Evolutionary conservation across 2,797 vertebrate species (phyloP).

Genomic region (Anguilla obscura): DNA sequence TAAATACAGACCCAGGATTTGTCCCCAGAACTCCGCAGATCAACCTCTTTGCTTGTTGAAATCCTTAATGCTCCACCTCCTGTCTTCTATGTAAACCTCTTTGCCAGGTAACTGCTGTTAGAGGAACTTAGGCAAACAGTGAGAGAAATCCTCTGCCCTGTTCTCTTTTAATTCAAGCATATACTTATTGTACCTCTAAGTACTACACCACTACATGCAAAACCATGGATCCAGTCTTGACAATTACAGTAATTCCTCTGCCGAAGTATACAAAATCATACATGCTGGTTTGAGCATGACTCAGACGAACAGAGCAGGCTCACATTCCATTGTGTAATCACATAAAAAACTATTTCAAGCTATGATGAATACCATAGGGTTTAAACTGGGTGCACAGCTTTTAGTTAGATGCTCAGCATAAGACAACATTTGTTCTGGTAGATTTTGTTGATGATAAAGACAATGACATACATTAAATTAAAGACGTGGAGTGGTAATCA

Average conservation of each 20-base stretch:
- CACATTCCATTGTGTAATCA: not conserved
- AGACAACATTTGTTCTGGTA: not conserved
- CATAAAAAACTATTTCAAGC: not conserved
- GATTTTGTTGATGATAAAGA: not conserved
- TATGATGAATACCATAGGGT: not conserved
- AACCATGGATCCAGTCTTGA: not conserved
- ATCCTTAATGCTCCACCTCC: not conserved
- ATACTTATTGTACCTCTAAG: not conserved
- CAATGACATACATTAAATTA: too few species aligned
- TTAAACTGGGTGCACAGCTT: not conserved
- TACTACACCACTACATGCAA: not conserved
- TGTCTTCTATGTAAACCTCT: not conserved
- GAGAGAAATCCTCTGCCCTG: not conserved
- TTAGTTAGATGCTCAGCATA: not conserved
- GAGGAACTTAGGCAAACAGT: not conserved
- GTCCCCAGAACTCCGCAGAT: not conserved
- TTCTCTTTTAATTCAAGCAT: not conserved
- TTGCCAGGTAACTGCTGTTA: not conserved
- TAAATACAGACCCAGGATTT: not conserved
- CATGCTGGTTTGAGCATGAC: not conserved
- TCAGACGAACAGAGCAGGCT: not conserved
- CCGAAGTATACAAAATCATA: not conserved
- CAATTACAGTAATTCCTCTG: not conserved
- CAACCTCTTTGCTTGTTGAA: not conserved
- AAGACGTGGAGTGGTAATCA: not conserved